Percentiles rank a stretch among this genome's conserved stretches.
phyloP scores from a whole-genome alignment of 2,797 vertebrate species.

The Gallirallus australis region DNA sequence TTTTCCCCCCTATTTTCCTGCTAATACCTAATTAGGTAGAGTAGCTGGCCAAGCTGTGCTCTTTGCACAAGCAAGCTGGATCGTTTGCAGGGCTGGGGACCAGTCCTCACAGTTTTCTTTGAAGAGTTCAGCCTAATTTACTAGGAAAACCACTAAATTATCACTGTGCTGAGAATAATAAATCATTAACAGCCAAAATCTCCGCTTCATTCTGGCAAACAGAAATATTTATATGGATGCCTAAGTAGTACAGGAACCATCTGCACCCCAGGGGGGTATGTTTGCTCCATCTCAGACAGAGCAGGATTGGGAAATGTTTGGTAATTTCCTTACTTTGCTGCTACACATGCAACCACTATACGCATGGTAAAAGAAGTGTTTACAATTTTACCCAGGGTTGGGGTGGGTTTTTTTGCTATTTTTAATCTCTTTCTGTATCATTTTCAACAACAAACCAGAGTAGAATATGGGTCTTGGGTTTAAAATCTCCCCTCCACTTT shows the following conservation, averaged over 20 bases:
- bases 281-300: slow-evolving; percentile 19
- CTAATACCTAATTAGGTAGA: not conserved
- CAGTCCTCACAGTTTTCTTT: not conserved
- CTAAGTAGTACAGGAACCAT: slow-evolving; percentile 43
- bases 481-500: not conserved
- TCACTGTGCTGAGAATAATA: not conserved
- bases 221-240: slow-evolving; percentile 39
- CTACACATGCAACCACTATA: not conserved
- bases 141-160: not conserved
- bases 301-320: slow-evolving; percentile 21
- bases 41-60: not conserved
- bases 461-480: fast-evolving
- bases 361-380: fast-evolving
- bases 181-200: not conserved
- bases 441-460: not conserved
- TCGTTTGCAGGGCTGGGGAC: not conserved
- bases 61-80: not conserved
- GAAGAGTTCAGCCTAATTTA: not conserved
- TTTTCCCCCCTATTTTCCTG: not conserved
- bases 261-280: not conserved
- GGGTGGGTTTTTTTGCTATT: not conserved
- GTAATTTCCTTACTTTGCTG: slow-evolving; percentile 40
- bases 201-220: not conserved
- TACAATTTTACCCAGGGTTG: not conserved
- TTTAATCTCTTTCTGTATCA: not conserved